Percentiles rank a stretch among this genome's conserved stretches.
Conservation (phyloP, 2,113 vertebrate genomes). For the Tiliqua scincoides region DNA sequence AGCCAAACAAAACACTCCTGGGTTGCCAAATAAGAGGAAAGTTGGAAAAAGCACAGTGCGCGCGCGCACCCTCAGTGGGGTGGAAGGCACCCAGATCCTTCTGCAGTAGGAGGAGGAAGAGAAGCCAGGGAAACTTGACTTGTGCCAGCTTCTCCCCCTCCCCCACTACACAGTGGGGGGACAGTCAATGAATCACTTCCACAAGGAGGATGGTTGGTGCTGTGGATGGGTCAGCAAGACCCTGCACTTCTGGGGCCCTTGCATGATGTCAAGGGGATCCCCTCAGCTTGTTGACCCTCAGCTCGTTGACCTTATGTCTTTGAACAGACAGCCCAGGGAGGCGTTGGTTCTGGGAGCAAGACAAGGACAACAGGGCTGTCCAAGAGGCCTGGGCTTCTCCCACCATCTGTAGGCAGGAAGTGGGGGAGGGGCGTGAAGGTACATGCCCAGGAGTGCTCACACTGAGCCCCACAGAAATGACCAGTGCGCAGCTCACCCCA, state of each 20-base stretch:
- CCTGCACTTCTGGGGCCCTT: neutral
- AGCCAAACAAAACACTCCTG: neutral
- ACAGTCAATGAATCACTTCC: fast-evolving
- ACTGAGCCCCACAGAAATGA: constrained; percentile 71
- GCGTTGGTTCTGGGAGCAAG: constrained; percentile 16
- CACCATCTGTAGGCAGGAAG: constrained; percentile 83
- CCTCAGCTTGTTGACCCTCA: neutral
- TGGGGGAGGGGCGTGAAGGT: constrained; percentile 55
- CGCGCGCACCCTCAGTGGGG: neutral
- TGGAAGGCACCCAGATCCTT: neutral
- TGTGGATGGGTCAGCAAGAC: neutral
- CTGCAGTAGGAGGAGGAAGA: neutral
- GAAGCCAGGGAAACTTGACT: no score
- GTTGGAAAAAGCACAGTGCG: neutral
- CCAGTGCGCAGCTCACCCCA: constrained; percentile 74
- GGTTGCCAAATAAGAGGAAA: neutral
- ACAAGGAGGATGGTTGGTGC: neutral
- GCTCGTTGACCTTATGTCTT: no score
- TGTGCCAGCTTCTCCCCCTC: neutral
- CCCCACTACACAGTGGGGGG: neutral
- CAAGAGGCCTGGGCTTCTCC: constrained; percentile 80
- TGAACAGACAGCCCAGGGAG: constrained; percentile 48
- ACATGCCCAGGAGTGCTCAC: constrained; percentile 84
- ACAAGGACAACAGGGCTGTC: constrained; percentile 78
- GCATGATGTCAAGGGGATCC: no score